Base-by-base conservation (phyloP, 2,888 invertebrate genomes). In the Ochropleura leucogaster region DNA sequence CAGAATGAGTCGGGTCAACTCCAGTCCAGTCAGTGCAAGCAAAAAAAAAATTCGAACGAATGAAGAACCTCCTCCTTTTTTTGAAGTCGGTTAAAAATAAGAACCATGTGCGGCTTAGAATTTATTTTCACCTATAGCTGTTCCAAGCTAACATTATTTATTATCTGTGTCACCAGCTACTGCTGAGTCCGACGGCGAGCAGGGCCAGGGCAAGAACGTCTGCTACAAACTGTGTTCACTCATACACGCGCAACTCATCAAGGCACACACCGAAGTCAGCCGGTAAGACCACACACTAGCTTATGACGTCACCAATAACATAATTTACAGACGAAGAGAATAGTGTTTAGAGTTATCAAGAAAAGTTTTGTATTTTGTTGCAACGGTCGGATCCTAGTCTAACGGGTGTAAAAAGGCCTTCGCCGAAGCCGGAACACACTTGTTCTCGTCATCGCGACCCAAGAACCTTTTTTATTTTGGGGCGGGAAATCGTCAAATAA, bases 151-250 rank as follows among this genome's bases (percentile, higher is more conserved):
- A 69, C 20, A 4, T 20, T 14, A 12, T 12, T 20, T 14, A 12
- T 9, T 0, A 30, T 47, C 9, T 46, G 6, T 72, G 18, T 79
- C 42, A 66, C n/a, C 82, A 92, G 92, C 76, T 87, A 89, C 86
- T 85, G 89, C 85, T 69, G 93, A 87, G 18, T 68, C 83, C 0
- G 94, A 94, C n/a, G 88, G 85, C 30, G 94, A 94, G 42, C 57
- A 60, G 0, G 90, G 89, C 44, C 85, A 90, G 12, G 90, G 93
- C 0, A 94, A 97, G 64, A 97, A 97, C 89, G 97, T 98, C 10
- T 98, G 98, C 93, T 97, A 98, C 77, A 98, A 98, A 88, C 97
- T 98, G 16, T 98, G 98, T 91, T 97, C 98, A 1, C 97, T 98
- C 82, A 97, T 98, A 69, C 98, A 98, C 93, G 97, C 97, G 59